These are phyloP conservation scores for Upupa epops DNA, from an alignment of 2,113 vertebrate species.

Conservation along the genomic window DNA sequence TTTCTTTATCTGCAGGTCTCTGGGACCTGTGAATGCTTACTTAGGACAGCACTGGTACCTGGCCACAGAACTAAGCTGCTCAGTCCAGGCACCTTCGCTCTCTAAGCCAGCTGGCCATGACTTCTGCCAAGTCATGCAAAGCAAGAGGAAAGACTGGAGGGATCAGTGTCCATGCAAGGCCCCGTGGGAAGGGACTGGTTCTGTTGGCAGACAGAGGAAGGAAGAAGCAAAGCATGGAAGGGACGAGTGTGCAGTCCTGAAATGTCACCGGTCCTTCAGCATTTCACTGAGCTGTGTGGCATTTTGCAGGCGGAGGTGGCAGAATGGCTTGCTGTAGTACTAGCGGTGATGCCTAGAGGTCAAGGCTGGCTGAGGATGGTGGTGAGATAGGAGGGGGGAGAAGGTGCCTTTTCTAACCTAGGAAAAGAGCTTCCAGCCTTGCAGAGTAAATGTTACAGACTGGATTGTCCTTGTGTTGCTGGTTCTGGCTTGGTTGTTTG, in stretches of 20 bases:
- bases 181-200: not conserved
- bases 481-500: not conserved
- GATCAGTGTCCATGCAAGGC: too few species aligned
- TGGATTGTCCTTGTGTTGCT: too few species aligned
- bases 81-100: not conserved
- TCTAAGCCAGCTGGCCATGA: rapidly evolving
- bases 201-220: not conserved
- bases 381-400: not conserved
- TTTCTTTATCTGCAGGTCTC: not conserved
- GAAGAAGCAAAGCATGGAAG: not conserved
- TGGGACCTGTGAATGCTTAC: too few species aligned
- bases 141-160: not conserved
- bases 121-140: not conserved
- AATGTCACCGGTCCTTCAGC: not conserved
- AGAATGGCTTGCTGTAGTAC: not conserved
- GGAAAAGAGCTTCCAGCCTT: not conserved
- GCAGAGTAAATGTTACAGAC: not conserved
- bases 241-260: not conserved
- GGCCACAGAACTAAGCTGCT: not conserved
- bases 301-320: not conserved
- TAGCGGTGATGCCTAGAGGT: not conserved
- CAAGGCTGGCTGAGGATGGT: not conserved
- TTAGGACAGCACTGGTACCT: not conserved
- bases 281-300: not conserved
- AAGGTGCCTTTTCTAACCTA: not conserved